Base-by-base conservation (phyloP, 2,888 invertebrate genomes). In the Syrista parreyssii region DNA sequence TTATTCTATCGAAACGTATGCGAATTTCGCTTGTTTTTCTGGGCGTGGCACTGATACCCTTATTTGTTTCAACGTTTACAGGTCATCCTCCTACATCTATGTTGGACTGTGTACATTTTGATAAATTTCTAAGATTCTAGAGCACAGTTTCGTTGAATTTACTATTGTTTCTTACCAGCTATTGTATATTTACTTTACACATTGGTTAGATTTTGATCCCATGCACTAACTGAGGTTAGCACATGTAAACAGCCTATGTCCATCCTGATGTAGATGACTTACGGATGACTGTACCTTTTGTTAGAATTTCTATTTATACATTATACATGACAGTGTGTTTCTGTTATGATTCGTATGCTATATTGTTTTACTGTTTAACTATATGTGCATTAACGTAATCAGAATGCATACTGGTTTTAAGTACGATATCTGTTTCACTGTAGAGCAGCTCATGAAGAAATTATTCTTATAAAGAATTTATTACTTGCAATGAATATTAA, bases 21-120 rank as follows among this genome's bases (percentile, higher is more conserved):
- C 23, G 55, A 55, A 2, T 23, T 55, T 55, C 1, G 55, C 6
- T 55, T 9, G 55, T 23, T 9, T 9, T 40, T 79, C 79, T 81
- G 86, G 86, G 86, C 82, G 87, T 87, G 86, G 86, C 83, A 81
- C 80, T n/a, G 34, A 77, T 40, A 68, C 68, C 31, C 68, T 74
- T 69, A 12, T 73, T 32, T 68, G 6, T 69, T 74, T n/a, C 35
- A 12, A 35, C 40, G 31, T 30, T 71, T 33, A 40, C 15, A 30
- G 15, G 0, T n/a, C 79, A 76, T 75, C 3, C 23, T 55, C 15
- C 9, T 55, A 55, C 9, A 23, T 55, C 23, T 55, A 55, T 23
- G 55, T 6, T 55, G 55, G 23, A 55, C 55, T 55, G 23, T 15
- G 55, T 55, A 9, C 55, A 9, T 23, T 55, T 55, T 55, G 55